phyloP scores from a whole-genome alignment of 2,797 vertebrate genomes.

The Myiotriccus ornatus region DNA sequence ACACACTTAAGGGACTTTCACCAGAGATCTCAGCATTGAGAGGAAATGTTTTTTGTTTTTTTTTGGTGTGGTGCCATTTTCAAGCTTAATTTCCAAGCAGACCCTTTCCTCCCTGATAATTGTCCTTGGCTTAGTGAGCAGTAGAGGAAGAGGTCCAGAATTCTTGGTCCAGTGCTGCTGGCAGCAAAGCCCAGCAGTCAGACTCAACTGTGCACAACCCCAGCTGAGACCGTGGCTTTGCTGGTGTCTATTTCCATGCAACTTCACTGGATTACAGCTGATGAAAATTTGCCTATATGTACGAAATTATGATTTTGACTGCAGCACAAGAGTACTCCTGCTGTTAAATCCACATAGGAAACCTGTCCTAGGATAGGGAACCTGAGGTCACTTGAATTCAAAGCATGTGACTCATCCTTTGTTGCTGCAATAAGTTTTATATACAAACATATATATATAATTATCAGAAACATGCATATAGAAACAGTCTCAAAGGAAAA shows the following conservation, averaged over 20 bases:
- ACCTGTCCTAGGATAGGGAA: not conserved
- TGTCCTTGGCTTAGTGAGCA: not conserved
- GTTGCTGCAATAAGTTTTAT: not conserved
- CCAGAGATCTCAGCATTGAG: not conserved
- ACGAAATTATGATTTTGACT: not conserved
- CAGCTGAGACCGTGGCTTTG: not conserved
- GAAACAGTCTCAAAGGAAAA: not conserved
- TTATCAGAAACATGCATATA: not conserved
- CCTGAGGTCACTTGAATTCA: rapidly evolving
- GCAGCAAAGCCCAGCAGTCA: not conserved
- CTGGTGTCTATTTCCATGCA: not conserved
- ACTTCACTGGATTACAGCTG: not conserved
- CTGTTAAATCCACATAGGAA: not conserved
- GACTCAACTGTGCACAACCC: not conserved
- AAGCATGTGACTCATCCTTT: rapidly evolving
- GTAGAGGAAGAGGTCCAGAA: not conserved
- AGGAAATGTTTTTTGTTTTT: not conserved
- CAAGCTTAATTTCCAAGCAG: not conserved
- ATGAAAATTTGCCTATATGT: not conserved
- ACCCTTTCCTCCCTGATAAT: not conserved
- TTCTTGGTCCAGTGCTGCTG: not conserved
- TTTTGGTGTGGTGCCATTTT: not conserved
- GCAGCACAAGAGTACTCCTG: not conserved
- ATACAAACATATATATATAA: not conserved
- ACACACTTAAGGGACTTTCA: not conserved